Evolutionary conservation across 1,140 invertebrate species (phyloP), one percentile per base, ranked within the genome.

Genomic region (Euwallacea fornicatus): DNA sequence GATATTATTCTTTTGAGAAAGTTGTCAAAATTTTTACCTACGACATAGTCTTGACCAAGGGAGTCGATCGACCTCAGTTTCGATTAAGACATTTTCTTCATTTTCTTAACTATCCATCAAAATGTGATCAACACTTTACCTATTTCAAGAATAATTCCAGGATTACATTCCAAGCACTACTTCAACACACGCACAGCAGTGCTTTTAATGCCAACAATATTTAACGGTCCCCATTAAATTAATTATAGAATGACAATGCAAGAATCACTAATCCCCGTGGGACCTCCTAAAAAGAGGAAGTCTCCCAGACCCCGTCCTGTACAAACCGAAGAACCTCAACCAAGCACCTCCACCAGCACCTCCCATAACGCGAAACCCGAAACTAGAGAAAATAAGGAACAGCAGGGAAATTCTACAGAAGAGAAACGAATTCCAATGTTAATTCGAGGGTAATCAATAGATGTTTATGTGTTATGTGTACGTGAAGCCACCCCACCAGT

Each of bases 211-310:
- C 21, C 21, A 33, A 33, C 21, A 33, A 33, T 4, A 33, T 33
- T 33, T 33, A 33, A 33, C 4, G 4, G 21, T 33, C 1, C 4
- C 21, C 21, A 33, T 33, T 33, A 33, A 33, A 33, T 33, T 33
- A 1, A 33, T 53, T 53, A 53, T 53, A 53, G 42, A 55, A 9
- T 41, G 41, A n/a, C n/a, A 33, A 76, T 76, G 73, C 71, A 76
- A 13, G 73, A 79, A 68, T 15, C 76, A 6, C 68, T 73, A 7
- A 74, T 78, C 21, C 76, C 74, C 6, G 72, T 76, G 69, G 72
- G 74, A 7, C 71, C 74, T 6, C 69, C 72, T n/a, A 63, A 67
- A 62, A 65, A 71, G 58, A 66, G 67, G 2, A 60, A 65, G 15
- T 70, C 73, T 58, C 56, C 73, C 8, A 65, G 74, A 7, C 71